Conservation (phyloP, 2,888 invertebrate genomes). For the Timema podura region DNA sequence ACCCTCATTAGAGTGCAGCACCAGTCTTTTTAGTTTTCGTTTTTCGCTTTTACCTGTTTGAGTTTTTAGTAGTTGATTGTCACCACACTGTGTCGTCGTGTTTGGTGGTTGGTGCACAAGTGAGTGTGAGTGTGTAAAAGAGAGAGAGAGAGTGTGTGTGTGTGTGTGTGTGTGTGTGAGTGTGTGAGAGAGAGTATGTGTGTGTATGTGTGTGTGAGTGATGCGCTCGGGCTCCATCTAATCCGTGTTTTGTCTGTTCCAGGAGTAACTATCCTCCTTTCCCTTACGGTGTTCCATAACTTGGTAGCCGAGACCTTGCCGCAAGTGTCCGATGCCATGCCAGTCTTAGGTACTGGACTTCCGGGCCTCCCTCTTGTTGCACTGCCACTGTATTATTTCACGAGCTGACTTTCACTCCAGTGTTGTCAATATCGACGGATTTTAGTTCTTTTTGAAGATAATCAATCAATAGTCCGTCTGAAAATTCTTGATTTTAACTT, state of each 20-base stretch:
- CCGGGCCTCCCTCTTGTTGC: conserved; percentile 19
- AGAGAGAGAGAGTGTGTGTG: conserved; percentile 10
- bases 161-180: conserved; percentile 9
- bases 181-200: conserved; percentile 11
- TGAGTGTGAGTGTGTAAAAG: not conserved
- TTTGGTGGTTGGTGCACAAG: conserved; percentile 8
- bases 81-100: not conserved
- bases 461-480: no score
- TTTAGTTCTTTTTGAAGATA: no score
- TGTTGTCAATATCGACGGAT: conserved; percentile 4
- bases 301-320: conserved; percentile 55
- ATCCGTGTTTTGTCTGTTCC: conserved; percentile 38
- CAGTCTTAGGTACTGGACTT: conserved; percentile 46
- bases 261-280: conserved; percentile 56
- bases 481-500: no score
- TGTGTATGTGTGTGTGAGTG: not conserved
- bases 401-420: conserved; percentile 13
- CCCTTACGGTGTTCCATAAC: conserved; percentile 54
- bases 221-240: conserved; percentile 21
- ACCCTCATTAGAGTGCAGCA: conserved; percentile 23
- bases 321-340: conserved; percentile 51
- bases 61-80: conserved; percentile 11
- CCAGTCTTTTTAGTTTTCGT: conserved; percentile 15
- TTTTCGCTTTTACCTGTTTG: conserved; percentile 12
- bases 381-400: conserved; percentile 14